phyloP scores from a whole-genome alignment of 2,888 invertebrate species.

The Eudasyphora cyanicolor region DNA sequence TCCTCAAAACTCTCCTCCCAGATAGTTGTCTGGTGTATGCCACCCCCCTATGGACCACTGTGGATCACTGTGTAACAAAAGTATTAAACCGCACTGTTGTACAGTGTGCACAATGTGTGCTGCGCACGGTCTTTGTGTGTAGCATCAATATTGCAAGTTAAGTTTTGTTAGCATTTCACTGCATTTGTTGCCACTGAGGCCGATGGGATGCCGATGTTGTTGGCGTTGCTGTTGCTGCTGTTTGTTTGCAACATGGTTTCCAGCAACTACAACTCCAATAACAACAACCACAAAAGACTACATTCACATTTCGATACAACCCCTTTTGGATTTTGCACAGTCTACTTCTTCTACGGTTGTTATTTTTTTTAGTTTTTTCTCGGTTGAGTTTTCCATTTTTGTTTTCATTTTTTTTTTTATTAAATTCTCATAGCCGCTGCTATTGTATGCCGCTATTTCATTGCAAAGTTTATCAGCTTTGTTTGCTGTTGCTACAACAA shows the following conservation, averaged over 20 bases:
- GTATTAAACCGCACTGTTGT: neutral
- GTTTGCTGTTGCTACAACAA: neutral
- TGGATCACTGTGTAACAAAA: neutral
- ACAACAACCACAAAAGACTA: too few species aligned
- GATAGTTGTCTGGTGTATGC: neutral
- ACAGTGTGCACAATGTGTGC: neutral
- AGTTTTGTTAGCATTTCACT: constrained; percentile 15
- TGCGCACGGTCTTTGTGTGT: neutral
- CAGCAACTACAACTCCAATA: neutral
- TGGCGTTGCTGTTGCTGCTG: neutral
- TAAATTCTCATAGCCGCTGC: constrained; percentile 9
- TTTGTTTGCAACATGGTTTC: constrained; percentile 4
- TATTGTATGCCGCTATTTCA: neutral
- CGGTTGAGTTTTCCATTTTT: neutral
- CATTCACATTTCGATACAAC: neutral
- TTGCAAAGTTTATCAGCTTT: neutral
- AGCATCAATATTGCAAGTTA: neutral
- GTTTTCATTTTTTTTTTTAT: neutral
- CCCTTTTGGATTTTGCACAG: constrained; percentile 15
- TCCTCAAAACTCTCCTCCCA: neutral
- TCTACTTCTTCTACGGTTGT: constrained; percentile 15
- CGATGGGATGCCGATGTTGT: neutral
- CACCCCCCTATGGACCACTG: too few species aligned
- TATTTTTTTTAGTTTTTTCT: neutral
- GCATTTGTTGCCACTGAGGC: neutral